Conservation (phyloP, 2,888 invertebrate genomes). For the Trileptium ribeirensis region DNA sequence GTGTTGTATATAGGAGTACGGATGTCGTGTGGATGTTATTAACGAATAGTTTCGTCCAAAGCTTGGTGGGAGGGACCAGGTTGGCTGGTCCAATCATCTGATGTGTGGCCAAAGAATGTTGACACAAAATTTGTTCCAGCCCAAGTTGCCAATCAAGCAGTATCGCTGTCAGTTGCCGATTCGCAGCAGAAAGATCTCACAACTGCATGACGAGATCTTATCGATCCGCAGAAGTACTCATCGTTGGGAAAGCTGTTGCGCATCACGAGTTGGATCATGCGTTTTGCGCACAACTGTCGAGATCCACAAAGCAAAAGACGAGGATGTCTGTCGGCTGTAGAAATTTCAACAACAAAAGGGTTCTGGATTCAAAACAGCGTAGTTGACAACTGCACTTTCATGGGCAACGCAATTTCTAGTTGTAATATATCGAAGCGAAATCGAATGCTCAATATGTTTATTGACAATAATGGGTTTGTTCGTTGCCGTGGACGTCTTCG, state of each 20-base stretch:
- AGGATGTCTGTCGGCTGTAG: background rate
- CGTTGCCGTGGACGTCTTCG: slow-evolving; percentile 7
- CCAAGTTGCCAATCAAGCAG: too few relatives aligned
- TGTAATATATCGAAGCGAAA: background rate
- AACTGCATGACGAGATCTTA: background rate
- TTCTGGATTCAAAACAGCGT: background rate
- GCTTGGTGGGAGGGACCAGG: background rate
- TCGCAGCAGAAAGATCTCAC: too few relatives aligned
- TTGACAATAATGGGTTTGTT: slow-evolving; percentile 6
- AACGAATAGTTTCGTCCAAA: too few relatives aligned
- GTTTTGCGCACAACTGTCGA: background rate
- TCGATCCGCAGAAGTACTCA: background rate
- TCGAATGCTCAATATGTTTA: background rate
- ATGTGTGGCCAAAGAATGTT: background rate
- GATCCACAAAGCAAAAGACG: too few relatives aligned
- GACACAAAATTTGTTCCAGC: background rate
- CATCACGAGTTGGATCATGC: background rate
- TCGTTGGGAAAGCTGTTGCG: background rate
- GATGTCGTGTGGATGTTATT: too few relatives aligned
- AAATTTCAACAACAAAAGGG: background rate
- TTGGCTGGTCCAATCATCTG: background rate
- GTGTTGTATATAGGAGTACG: too few relatives aligned
- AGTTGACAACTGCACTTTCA: background rate
- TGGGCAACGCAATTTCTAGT: background rate
- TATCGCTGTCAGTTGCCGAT: too few relatives aligned